Percentiles rank a stretch among this genome's conserved stretches.
Conservation (phyloP, 2,888 invertebrate species). For the Druceiella hillmani region DNA sequence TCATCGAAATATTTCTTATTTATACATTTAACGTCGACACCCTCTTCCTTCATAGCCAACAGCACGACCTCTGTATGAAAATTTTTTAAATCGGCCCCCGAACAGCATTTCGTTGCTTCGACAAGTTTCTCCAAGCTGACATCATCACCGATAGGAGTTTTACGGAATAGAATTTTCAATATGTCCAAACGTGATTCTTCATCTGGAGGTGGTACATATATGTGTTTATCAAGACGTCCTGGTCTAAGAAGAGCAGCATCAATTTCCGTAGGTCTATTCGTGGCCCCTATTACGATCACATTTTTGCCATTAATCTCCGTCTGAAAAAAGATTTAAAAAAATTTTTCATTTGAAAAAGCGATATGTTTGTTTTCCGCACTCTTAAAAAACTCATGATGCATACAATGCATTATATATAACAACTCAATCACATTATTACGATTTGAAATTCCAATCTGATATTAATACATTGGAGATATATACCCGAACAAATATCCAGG, state of each 20-base stretch:
- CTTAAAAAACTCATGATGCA: no score
- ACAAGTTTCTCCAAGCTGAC: conserved; percentile 40
- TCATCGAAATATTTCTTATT: conserved; percentile 33
- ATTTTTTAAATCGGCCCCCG: conserved; percentile 59
- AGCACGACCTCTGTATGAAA: conserved; percentile 59
- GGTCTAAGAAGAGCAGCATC: conserved; percentile 59
- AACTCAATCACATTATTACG: no score
- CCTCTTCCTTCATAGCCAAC: conserved; percentile 48
- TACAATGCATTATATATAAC: no score
- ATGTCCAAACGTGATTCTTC: conserved; percentile 41
- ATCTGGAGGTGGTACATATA: conserved; percentile 57
- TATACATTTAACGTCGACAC: conserved; percentile 31
- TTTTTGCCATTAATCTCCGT: conserved; percentile 23
- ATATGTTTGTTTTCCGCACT: no score
- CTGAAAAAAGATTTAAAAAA: conserved; percentile 7
- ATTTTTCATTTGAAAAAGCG: no score
- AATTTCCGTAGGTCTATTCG: conserved; percentile 58
- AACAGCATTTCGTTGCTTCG: conserved; percentile 41
- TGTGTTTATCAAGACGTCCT: conserved; percentile 56
- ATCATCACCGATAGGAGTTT: conserved; percentile 39
- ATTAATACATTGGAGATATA: no score
- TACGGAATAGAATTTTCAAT: conserved; percentile 36
- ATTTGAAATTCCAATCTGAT: no score
- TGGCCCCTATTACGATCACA: conserved; percentile 58
- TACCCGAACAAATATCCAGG: no score